Percentiles rank a stretch among this genome's conserved stretches.
These are phyloP conservation scores for Apeira syringaria DNA, from an alignment of 2,888 invertebrate species.

Conservation along the genomic window DNA sequence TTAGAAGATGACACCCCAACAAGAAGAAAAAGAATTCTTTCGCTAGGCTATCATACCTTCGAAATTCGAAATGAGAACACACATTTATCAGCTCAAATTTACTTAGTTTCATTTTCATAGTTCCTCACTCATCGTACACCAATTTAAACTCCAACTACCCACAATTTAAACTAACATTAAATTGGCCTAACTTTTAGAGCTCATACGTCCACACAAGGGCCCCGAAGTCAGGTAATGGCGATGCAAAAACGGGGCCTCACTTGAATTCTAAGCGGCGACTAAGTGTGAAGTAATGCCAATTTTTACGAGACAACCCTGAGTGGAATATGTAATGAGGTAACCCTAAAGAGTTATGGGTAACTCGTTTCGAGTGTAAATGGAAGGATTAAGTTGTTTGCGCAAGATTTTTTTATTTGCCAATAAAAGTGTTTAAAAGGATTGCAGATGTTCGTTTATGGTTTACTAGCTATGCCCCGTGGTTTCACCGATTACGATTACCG, in stretches of 20 bases:
- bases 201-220: slow-evolving; percentile 30
- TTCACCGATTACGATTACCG: too few species aligned
- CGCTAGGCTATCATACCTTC: too few species aligned
- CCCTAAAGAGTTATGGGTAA: slow-evolving; percentile 35
- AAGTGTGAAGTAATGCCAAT: slow-evolving; percentile 76
- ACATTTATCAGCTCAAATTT: too few species aligned
- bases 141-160: slow-evolving; percentile 6
- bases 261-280: slow-evolving; percentile 64
- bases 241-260: slow-evolving; percentile 61
- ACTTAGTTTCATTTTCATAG: too few species aligned
- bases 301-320: slow-evolving; percentile 61
- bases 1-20: too few species aligned
- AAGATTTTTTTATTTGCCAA: slow-evolving; percentile 8
- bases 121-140: background rate
- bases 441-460: too few species aligned
- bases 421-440: too few species aligned
- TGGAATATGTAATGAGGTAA: slow-evolving; percentile 57
- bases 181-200: slow-evolving; percentile 19
- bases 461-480: too few species aligned
- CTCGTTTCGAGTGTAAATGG: slow-evolving; percentile 23
- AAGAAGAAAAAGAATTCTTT: too few species aligned
- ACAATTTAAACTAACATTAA: slow-evolving; percentile 10
- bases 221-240: slow-evolving; percentile 57
- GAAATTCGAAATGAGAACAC: too few species aligned
- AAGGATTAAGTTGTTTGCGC: slow-evolving; percentile 19